Percentiles rank a stretch among this genome's conserved stretches.
Conservation (phyloP, 2,797 vertebrate species). For the Molossus alvarezi region DNA sequence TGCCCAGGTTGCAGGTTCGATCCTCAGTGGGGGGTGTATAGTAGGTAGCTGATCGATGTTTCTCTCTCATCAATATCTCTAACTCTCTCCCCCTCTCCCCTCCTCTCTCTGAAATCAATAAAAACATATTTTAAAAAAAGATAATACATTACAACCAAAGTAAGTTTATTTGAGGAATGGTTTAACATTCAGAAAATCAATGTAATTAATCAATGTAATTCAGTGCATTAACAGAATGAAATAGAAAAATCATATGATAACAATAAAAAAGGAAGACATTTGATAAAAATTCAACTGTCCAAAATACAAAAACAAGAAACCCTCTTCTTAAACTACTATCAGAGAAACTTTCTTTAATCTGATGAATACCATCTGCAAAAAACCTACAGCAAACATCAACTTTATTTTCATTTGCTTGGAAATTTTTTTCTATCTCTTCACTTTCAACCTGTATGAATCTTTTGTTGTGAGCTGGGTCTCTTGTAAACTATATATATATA, state of each 20-base stretch:
- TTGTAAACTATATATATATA: too few relatives aligned
- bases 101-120: too few relatives aligned
- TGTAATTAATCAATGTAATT: constrained; percentile 13
- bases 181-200: constrained; percentile 65
- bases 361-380: constrained; percentile 46
- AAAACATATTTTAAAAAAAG: background rate
- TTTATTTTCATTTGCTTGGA: background rate
- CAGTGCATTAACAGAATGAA: constrained; percentile 38
- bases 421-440: too few relatives aligned
- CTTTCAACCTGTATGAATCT: too few relatives aligned
- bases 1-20: too few relatives aligned
- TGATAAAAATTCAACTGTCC: constrained; percentile 46
- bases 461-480: too few relatives aligned
- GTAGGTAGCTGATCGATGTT: too few relatives aligned
- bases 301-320: background rate
- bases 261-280: background rate
- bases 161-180: constrained; percentile 43
- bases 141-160: constrained; percentile 40
- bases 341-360: constrained; percentile 1
- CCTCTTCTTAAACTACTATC: background rate
- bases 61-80: too few relatives aligned
- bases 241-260: constrained; percentile 7
- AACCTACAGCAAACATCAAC: constrained; percentile 9
- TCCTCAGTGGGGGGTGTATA: too few relatives aligned
- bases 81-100: too few relatives aligned